Conservation (phyloP, 1,140 invertebrate species). For the Cyrtorhinus lividipennis region DNA sequence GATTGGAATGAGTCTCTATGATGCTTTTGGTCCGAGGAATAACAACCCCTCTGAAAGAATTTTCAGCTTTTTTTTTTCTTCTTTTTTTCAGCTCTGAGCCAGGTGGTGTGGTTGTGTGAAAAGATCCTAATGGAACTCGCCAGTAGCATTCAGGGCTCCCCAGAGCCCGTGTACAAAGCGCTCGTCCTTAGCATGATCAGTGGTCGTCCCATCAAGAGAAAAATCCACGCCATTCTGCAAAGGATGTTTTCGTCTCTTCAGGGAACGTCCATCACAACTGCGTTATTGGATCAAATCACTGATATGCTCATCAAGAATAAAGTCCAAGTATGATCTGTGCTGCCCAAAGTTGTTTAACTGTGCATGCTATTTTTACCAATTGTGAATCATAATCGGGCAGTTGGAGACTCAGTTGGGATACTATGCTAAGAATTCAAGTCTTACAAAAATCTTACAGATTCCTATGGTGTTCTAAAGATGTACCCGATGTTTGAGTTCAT, state of each 20-base stretch:
- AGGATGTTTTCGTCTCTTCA: conserved; percentile 31
- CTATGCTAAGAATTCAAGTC: too few relatives aligned
- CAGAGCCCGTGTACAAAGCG: conserved; percentile 41
- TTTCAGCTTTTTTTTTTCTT: background rate
- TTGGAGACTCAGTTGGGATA: too few relatives aligned
- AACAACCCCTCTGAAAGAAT: too few relatives aligned
- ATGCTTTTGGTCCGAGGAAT: too few relatives aligned
- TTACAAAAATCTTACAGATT: too few relatives aligned
- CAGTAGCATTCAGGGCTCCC: conserved; percentile 39
- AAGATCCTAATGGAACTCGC: conserved; percentile 43
- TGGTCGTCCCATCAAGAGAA: conserved; percentile 26
- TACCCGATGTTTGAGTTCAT: background rate
- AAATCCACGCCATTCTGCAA: conserved; percentile 28
- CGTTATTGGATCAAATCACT: conserved; percentile 21
- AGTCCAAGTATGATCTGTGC: conserved; percentile 28
- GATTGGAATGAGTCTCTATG: too few relatives aligned
- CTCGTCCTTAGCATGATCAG: conserved; percentile 45
- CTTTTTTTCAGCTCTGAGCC: conserved; percentile 35
- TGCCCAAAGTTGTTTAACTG: too few relatives aligned
- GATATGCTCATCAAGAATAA: conserved; percentile 28
- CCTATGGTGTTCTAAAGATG: too few relatives aligned
- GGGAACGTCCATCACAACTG: conserved; percentile 24
- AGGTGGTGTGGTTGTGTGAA: conserved; percentile 47
- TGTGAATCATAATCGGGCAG: too few relatives aligned
- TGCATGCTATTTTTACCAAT: too few relatives aligned